Evolutionary conservation across 2,797 vertebrate species (phyloP).

Genomic region (Champsocephalus esox): DNA sequence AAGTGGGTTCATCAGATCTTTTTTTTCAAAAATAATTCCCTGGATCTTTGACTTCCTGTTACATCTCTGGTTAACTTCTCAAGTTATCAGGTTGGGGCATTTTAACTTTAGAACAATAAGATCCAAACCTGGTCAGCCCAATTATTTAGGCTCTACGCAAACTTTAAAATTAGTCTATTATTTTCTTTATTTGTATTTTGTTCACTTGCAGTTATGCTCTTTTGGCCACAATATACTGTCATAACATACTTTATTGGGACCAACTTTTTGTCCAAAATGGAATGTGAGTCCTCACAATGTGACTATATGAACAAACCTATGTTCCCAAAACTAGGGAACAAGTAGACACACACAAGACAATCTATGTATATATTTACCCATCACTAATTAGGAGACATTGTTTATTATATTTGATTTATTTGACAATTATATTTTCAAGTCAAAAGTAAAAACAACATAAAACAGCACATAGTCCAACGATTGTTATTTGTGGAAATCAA

Average conservation of each 20-base stretch:
- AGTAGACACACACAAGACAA: not conserved
- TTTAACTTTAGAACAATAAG: not conserved
- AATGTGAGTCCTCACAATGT: not conserved
- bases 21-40: too few species aligned
- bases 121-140: not conserved
- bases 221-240: too few species aligned
- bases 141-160: not conserved
- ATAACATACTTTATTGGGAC: too few species aligned
- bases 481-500: too few species aligned
- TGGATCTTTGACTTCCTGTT: not conserved
- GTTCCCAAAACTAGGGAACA: not conserved
- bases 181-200: not conserved
- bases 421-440: slow-evolving; percentile 22
- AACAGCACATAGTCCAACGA: not conserved
- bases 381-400: not conserved
- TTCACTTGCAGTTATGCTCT: not conserved
- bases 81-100: too few species aligned
- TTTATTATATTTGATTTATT: slow-evolving; percentile 29
- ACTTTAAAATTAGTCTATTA: too few species aligned
- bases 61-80: not conserved
- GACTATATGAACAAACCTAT: not conserved
- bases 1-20: too few species aligned
- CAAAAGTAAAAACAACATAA: not conserved
- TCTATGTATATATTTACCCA: not conserved
- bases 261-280: not conserved